A percentile compares a stretch with the other conserved stretches of the same genome.
Conservation (phyloP, 2,113 vertebrate genomes). For the Natator depressus region DNA sequence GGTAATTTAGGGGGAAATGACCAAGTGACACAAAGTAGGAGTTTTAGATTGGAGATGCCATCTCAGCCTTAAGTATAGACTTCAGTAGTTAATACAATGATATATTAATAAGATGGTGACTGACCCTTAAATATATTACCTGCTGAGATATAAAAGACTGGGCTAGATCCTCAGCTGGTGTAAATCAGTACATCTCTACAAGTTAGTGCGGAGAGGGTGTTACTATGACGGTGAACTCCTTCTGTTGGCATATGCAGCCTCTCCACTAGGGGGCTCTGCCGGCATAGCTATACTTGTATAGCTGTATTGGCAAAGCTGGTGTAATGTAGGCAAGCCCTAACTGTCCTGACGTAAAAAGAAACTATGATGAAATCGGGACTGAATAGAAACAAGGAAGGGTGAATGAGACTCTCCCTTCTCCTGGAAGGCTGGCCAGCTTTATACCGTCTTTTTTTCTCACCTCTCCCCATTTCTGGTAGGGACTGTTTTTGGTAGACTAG, state of each 20-base stretch:
- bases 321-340: too few relatives aligned
- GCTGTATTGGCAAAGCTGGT: too few relatives aligned
- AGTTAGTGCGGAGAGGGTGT: too few relatives aligned
- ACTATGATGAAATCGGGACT: not conserved
- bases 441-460: not conserved
- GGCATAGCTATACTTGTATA: too few relatives aligned
- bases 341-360: not conserved
- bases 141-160: not conserved
- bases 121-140: not conserved
- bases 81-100: not conserved
- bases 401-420: not conserved
- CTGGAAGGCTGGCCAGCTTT: not conserved
- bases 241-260: too few relatives aligned
- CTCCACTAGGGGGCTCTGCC: too few relatives aligned
- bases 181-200: not conserved
- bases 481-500: not conserved
- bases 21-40: not conserved
- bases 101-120: not conserved
- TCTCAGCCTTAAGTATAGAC: not conserved
- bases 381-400: not conserved
- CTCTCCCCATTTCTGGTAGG: not conserved
- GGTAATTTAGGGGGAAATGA: not conserved
- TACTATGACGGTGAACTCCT: too few relatives aligned
- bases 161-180: not conserved
- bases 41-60: slow-evolving; percentile 1